A percentile compares a stretch with the other conserved stretches of the same genome.
Conservation (phyloP, 2,113 vertebrate species). For the Sapayoa aenigma region DNA sequence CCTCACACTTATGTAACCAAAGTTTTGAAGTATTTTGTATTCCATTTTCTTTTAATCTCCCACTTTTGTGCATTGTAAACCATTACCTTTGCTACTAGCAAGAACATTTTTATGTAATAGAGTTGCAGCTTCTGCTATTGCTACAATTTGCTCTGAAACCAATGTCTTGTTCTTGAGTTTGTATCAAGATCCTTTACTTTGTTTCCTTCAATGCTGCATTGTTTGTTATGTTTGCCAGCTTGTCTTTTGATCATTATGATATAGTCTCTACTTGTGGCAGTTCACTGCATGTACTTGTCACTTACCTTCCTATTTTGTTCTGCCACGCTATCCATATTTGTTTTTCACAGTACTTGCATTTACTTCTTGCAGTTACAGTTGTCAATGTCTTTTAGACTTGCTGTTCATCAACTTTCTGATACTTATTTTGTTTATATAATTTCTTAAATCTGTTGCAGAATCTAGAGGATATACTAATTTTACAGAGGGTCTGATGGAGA, state of each 20-base stretch:
- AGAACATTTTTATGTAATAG: constrained; percentile 13
- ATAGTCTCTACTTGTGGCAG: background rate
- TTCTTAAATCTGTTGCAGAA: background rate
- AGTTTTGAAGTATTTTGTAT: background rate
- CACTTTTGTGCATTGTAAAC: background rate
- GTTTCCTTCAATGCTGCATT: background rate
- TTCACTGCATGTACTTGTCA: constrained; percentile 46
- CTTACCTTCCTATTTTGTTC: constrained; percentile 1
- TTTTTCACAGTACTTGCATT: constrained; percentile 12
- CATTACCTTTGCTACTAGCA: constrained; percentile 27
- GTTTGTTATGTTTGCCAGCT: background rate
- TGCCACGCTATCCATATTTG: background rate
- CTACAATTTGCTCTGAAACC: background rate
- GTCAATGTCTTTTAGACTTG: constrained; percentile 5
- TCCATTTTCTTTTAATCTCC: constrained; percentile 31
- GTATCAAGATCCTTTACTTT: background rate
- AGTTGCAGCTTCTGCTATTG: background rate
- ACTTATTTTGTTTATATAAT: background rate
- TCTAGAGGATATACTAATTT: background rate
- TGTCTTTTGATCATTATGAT: constrained; percentile 41
- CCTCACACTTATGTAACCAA: background rate
- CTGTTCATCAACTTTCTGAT: background rate
- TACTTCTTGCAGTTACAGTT: constrained; percentile 15
- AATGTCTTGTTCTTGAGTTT: background rate
- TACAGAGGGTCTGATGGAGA: background rate